phyloP scores from a whole-genome alignment of 2,888 invertebrate genomes.

The Crocallis elinguaria region DNA sequence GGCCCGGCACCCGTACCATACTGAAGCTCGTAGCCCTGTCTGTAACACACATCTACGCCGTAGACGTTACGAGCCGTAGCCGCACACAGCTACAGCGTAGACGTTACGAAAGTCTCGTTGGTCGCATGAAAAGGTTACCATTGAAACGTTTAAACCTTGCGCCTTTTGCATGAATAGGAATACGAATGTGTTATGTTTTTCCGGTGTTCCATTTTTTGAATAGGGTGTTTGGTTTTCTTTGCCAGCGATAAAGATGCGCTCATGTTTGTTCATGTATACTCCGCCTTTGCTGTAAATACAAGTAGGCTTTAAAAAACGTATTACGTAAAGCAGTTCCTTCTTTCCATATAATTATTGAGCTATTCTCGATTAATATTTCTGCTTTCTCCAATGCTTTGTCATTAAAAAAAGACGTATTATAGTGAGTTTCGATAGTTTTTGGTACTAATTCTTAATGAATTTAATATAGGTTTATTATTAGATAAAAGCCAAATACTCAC shows the following conservation, averaged over 20 bases:
- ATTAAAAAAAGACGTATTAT: too few species aligned
- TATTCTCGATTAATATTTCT: too few species aligned
- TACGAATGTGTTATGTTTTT: constrained; percentile 75
- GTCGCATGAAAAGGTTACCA: constrained; percentile 73
- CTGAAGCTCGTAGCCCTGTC: constrained; percentile 26
- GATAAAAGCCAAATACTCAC: too few species aligned
- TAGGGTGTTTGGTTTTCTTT: constrained; percentile 69
- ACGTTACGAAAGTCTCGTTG: constrained; percentile 31
- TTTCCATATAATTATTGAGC: too few species aligned
- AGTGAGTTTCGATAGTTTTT: too few species aligned
- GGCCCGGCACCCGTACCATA: constrained; percentile 60
- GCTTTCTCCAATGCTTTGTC: too few species aligned
- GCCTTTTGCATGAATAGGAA: constrained; percentile 75
- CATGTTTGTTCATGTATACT: constrained; percentile 40
- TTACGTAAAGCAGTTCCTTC: too few species aligned
- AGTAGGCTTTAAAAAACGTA: not conserved
- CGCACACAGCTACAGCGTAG: constrained; percentile 53
- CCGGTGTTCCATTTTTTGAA: constrained; percentile 68
- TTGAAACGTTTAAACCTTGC: constrained; percentile 74
- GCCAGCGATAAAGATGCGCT: constrained; percentile 44
- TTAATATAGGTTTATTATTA: too few species aligned
- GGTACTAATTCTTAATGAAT: too few species aligned
- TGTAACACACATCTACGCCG: constrained; percentile 27
- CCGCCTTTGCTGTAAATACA: not conserved
- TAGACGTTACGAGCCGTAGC: constrained; percentile 37